Evolutionary conservation across 2,797 vertebrate genomes (phyloP), one percentile per base, ranked within the genome.

Genomic region (Fringilla coelebs): DNA sequence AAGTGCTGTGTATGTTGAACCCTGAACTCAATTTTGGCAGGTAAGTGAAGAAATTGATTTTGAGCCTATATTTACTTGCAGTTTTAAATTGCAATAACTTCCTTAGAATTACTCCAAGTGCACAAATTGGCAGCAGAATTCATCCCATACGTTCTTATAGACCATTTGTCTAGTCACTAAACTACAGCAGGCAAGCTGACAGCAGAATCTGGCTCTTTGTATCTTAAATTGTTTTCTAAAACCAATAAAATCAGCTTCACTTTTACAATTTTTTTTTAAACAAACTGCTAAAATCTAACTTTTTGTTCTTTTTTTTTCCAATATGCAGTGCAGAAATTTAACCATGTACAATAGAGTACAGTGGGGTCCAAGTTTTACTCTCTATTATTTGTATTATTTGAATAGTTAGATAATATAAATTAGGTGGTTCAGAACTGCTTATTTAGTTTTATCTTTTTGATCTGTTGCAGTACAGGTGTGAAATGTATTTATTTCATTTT

Each of bases 1-100:
- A 96, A 93, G 78, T 85, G 75, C 85, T 87, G 54, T 4, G 2
- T 71, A 68, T 55, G 61, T 89, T 24, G 9, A 94, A 88, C 67
- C 40, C 38, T 94, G 92, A 95, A 95, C 88, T 87, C 71, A 71
- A 19, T 96, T 90, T 95, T 95, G 84, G 67, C 83, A 94, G 83
- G 61, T 91, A 97, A 87, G 80, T 77, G 89, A 93, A 89, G 63
- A 86, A 96, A 96, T 93, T 90, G 80, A 93, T 96, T 95, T 90
- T 95, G 32, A 94, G 67, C 74, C 74, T 87, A 54, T 94, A 91
- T 90, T 92, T 97, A 92, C 95, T 94, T 85, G 60, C 77, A 91
- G 77, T 87, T 97, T 91, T 90, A 94, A 91, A 94, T 88, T 88
- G 60, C 70, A 74, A 46, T 80, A 74, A 94, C 67, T 94, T 96